Percentiles rank a stretch among this genome's conserved stretches.
Conservation (phyloP, 2,888 invertebrate species). For the Drosophila differens region DNA sequence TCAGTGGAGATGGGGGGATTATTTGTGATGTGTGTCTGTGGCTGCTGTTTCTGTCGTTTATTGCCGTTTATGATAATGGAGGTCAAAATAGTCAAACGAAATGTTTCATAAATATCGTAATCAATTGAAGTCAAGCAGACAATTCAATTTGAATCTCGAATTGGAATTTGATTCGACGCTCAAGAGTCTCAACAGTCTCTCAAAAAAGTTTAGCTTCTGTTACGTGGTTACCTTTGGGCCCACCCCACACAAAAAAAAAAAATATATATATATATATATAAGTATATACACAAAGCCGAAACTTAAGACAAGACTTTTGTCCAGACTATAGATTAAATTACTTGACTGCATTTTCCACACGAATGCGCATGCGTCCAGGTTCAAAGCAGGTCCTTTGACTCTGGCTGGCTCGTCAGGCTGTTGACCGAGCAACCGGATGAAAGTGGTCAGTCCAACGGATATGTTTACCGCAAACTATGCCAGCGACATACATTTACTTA, state of each 20-base stretch:
- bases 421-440: conserved; percentile 77
- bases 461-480: conserved; percentile 70
- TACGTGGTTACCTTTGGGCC: conserved; percentile 38
- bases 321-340: conserved; percentile 74
- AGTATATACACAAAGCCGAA: conserved; percentile 34
- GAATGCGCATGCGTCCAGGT: conserved; percentile 77
- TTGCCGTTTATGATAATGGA: conserved; percentile 82
- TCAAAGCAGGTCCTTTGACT: conserved; percentile 64
- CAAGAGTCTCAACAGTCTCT: conserved; percentile 20
- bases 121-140: conserved; percentile 72
- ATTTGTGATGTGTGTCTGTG: conserved; percentile 16
- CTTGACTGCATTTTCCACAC: conserved; percentile 75
- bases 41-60: conserved; percentile 51
- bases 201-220: conserved; percentile 54
- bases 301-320: conserved; percentile 56
- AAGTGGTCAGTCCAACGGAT: conserved; percentile 78
- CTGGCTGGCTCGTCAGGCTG: conserved; percentile 55
- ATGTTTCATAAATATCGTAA: conserved; percentile 83
- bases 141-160: conserved; percentile 61
- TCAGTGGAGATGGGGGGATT: conserved; percentile 3
- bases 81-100: conserved; percentile 84
- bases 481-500: conserved; percentile 20
- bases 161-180: conserved; percentile 61
- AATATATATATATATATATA: neutral
- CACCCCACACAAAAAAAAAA: neutral